Base-by-base conservation (phyloP, 2,888 invertebrate species). In the Sarcophaga rosellei region DNA sequence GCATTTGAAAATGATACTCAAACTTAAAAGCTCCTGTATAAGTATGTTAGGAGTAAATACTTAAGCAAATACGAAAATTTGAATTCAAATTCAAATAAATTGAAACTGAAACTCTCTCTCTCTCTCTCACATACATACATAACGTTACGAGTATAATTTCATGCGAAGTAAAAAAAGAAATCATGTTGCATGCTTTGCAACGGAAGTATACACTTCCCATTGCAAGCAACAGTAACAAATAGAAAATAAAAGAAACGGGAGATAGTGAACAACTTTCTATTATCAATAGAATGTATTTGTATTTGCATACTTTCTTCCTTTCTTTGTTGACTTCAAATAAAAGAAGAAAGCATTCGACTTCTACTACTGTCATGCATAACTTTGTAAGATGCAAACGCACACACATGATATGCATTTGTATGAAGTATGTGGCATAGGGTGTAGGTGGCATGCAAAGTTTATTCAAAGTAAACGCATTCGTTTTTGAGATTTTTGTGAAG, bases 401-500 rank as follows among this genome's bases (percentile, higher is more conserved):
- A 53, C 53, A 17, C 53, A 53, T 53, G 53, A 12, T 15, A 5
- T 53, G 53, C 53, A 53, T 53, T 53, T 17, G 53, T 4, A 53
- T 53, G 53, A 15, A 35, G 35, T 8, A 35, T 35, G 8, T 8
- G 8, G 35, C 8, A 35, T 35, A 12, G 12, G 6, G 21, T 12
- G 12, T 12, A 45, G 44, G 4, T 25, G 45, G 20, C 10, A n/a
- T 12, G 3, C 25, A 17, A 66, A 89, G 89, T 88, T 89, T 74
- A 86, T 68, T 78, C 88, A 88, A 90, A 90, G 89, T 53, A 74
- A 12, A 12, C 10, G 35, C 17, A 53, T 53, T 53, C 53, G 15
- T 53, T 53, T 53, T 53, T 35, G 68, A 75, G 75, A 69, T 68
- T 59, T 59, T 62, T 23, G 4, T 23, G 21, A 57, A 66, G 44